phyloP scores from a whole-genome alignment of 1,140 invertebrate species.

The Cheumatopsyche charites region DNA sequence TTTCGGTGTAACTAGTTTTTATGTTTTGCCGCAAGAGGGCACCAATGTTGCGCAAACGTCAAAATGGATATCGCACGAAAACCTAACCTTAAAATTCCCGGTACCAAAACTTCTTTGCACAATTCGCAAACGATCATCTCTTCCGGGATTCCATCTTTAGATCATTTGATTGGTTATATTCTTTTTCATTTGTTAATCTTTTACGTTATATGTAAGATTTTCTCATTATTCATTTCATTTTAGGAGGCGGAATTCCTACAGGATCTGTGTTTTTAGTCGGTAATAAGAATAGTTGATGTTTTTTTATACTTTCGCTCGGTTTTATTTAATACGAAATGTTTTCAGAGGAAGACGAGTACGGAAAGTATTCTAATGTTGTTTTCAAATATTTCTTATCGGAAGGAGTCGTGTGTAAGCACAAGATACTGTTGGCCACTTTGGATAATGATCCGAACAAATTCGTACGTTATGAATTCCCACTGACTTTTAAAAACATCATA shows the following conservation, averaged over 20 bases:
- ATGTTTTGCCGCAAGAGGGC: too few relatives aligned
- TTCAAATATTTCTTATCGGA: constrained; percentile 85
- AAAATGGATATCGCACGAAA: not conserved
- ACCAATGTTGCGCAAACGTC: not conserved
- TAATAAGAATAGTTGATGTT: constrained; percentile 54
- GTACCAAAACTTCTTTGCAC: constrained; percentile 40
- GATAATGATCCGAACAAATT: constrained; percentile 71
- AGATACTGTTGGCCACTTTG: constrained; percentile 72
- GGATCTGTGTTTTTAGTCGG: constrained; percentile 64
- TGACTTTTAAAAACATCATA: not conserved
- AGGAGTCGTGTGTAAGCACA: constrained; percentile 75
- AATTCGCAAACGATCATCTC: constrained; percentile 57
- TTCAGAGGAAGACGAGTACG: constrained; percentile 81
- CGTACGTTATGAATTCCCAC: constrained; percentile 60
- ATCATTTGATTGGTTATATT: constrained; percentile 66
- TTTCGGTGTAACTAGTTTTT: too few relatives aligned
- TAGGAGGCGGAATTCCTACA: constrained; percentile 65
- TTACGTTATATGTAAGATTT: constrained; percentile 6
- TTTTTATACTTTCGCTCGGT: constrained; percentile 16
- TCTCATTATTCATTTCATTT: constrained; percentile 48
- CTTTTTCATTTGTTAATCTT: not conserved
- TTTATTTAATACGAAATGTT: not conserved
- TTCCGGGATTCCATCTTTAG: constrained; percentile 72
- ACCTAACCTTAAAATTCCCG: constrained; percentile 40
- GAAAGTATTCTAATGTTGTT: constrained; percentile 75